Percentiles rank a stretch among this genome's conserved stretches.
phyloP scores from a whole-genome alignment of 2,113 vertebrate genomes.

The Psilopogon haemacephalus region DNA sequence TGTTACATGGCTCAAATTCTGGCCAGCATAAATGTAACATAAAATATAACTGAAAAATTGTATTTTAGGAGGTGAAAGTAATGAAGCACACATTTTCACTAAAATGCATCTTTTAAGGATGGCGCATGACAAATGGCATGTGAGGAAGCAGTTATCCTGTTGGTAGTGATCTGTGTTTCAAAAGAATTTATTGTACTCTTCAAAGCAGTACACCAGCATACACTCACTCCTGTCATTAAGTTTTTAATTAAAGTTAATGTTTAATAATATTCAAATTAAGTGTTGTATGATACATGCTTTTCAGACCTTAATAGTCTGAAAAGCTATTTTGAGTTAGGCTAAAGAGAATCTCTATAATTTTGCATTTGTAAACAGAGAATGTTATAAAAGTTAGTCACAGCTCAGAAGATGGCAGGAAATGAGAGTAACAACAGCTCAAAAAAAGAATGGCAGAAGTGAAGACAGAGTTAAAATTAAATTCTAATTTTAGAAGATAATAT shows the following conservation, averaged over 20 bases:
- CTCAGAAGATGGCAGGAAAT: neutral
- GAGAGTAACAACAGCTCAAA: neutral
- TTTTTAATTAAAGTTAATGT: conserved; percentile 64
- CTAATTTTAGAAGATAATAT: neutral
- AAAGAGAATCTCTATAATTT: conserved; percentile 8
- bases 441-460: neutral
- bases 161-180: conserved; percentile 57
- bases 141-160: conserved; percentile 16
- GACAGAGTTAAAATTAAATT: neutral
- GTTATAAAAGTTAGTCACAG: neutral
- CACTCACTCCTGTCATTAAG: conserved; percentile 55
- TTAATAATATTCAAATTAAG: conserved; percentile 63
- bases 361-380: conserved; percentile 48
- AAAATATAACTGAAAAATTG: too few relatives aligned
- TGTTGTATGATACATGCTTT: conserved; percentile 44
- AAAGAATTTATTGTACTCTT: conserved; percentile 63
- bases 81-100: neutral
- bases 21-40: too few relatives aligned
- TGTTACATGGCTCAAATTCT: too few relatives aligned
- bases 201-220: conserved; percentile 52
- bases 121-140: neutral
- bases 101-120: neutral
- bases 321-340: conserved; percentile 66
- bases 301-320: conserved; percentile 34
- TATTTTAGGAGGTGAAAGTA: neutral